Base-by-base conservation (phyloP, 2,888 invertebrate species). In the Eretmocerus hayati region DNA sequence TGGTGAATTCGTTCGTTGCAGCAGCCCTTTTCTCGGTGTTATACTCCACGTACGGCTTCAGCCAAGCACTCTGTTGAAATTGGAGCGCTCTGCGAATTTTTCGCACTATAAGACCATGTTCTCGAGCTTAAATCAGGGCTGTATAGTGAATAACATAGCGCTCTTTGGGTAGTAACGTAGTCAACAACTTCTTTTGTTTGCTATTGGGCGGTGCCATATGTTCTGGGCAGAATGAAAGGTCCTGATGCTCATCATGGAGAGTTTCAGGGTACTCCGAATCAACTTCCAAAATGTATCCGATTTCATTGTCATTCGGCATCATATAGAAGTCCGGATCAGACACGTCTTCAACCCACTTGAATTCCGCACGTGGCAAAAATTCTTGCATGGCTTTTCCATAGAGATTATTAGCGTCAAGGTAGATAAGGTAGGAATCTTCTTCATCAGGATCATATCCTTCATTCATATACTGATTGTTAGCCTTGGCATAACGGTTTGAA, bases 11-110 rank as follows among this genome's bases (percentile, higher is more conserved):
- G 31, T 62, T 63, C 21, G 11, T 57, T 3, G 67, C 58, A 39
- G 44, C 30, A 21, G 56, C 62, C 46, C 69, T 46, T 22, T 66
- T 42, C 35, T 62, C 40, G 5, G 65, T 71, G 57, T 73, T 74
- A 46, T 69, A 50, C 30, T 69, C 64, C 33, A 72, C 69, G 50
- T 71, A 71, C 44, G 54, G 43, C 54, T 67, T 58, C 11, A 71
- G 50, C 65, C 67, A 72, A 5, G 62, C 50, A 36, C 57, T 59
- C 59, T 72, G 69, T 22, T 64, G 56, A 56, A 71, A 72, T 56
- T 64, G 56, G 48, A 69, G 52, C 16, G 65, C 54, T 51, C 65
- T 55, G 58, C 69, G 62, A 32, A 66, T 58, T 56, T 64, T 61
- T 31, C 26, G 54, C 20, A 67, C 40, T 52, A 50, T 53, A 18